Conservation (phyloP, 2,797 vertebrate species). For the Cryptoblepharus egeriae region DNA sequence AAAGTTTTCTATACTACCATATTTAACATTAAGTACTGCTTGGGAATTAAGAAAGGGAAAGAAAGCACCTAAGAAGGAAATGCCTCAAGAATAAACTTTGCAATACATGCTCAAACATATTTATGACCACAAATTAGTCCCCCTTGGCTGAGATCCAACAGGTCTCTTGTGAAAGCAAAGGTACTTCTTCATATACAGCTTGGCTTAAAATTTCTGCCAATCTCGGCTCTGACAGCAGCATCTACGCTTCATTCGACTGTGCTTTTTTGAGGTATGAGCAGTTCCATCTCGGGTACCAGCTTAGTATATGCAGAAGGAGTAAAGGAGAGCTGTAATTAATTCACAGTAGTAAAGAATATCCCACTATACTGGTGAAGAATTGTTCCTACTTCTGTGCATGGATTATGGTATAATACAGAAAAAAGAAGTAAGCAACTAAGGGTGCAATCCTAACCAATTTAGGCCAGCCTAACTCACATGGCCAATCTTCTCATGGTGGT, state of each 20-base stretch:
- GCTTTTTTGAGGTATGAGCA: too few relatives aligned
- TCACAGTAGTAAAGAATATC: too few relatives aligned
- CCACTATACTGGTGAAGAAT: background rate
- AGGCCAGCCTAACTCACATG: too few relatives aligned
- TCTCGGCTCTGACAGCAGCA: background rate
- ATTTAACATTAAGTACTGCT: background rate
- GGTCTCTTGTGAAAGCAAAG: too few relatives aligned
- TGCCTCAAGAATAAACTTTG: background rate
- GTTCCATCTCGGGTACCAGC: background rate
- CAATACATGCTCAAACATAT: background rate
- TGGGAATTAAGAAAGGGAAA: background rate
- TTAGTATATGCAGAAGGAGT: too few relatives aligned
- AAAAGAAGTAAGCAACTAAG: background rate
- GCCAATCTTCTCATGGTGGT: too few relatives aligned
- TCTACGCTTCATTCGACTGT: background rate
- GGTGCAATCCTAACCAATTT: too few relatives aligned
- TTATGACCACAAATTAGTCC: background rate
- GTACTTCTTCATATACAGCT: background rate
- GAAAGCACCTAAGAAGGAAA: background rate
- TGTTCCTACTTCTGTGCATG: background rate
- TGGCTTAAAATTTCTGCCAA: background rate
- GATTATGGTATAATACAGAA: background rate
- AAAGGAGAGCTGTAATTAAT: too few relatives aligned
- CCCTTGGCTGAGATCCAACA: too few relatives aligned
- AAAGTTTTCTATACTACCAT: background rate